These are phyloP conservation scores for Teleogryllus occipitalis DNA, from an alignment of 1,140 invertebrate genomes.

Conservation along the genomic window DNA sequence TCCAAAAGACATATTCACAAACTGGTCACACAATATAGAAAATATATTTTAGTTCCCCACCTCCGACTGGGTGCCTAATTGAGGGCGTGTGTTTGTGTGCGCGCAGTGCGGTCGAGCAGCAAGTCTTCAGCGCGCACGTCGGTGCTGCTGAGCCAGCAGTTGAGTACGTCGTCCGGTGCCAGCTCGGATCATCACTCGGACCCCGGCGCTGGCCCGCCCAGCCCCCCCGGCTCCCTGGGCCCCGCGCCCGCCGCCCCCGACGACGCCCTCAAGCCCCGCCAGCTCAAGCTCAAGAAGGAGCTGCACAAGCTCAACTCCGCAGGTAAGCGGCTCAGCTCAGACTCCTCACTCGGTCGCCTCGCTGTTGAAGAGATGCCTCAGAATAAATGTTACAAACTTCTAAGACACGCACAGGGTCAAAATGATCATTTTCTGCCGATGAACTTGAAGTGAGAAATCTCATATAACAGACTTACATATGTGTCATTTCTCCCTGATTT, in stretches of 20 bases:
- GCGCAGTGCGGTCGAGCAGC: conserved; percentile 25
- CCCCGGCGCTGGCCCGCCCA: neutral
- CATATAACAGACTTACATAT: too few species aligned
- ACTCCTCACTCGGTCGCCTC: too few species aligned
- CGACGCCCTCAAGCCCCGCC: conserved; percentile 20
- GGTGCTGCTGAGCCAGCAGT: conserved; percentile 21
- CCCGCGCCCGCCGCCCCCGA: neutral
- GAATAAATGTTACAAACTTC: too few species aligned
- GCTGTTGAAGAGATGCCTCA: too few species aligned
- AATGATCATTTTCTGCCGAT: too few species aligned
- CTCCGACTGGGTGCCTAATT: neutral
- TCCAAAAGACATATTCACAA: neutral
- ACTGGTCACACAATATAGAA: neutral
- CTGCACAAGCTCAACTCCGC: conserved; percentile 29
- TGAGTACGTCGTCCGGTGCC: conserved; percentile 18
- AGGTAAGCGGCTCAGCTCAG: conserved; percentile 19
- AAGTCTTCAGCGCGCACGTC: conserved; percentile 22
- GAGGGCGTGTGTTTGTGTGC: neutral
- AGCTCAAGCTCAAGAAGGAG: conserved; percentile 29
- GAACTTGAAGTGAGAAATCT: too few species aligned
- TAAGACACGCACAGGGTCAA: too few species aligned
- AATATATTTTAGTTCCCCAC: too few species aligned
- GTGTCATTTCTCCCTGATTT: too few species aligned
- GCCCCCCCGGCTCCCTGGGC: conserved; percentile 13
- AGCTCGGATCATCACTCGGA: neutral